Conservation (phyloP, 2,113 vertebrate genomes). For the Microtus oregoni region DNA sequence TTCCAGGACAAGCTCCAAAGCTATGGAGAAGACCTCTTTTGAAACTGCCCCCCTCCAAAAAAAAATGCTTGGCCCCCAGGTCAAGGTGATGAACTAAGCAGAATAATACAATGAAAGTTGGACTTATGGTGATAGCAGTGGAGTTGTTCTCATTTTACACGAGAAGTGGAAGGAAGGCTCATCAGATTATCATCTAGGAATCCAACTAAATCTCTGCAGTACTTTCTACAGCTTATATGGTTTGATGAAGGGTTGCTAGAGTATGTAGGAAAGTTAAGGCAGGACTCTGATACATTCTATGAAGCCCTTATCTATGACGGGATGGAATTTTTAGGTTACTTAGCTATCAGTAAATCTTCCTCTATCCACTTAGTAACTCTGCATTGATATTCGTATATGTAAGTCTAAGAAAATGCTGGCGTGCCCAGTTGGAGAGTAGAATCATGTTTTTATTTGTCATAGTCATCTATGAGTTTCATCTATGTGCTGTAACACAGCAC, state of each 20-base stretch:
- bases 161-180: too few relatives aligned
- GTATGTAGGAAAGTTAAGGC: neutral
- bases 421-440: neutral
- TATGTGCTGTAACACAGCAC: too few relatives aligned
- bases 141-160: neutral
- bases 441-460: neutral
- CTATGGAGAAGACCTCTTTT: too few relatives aligned
- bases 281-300: neutral
- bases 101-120: neutral
- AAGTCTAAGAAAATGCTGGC: neutral
- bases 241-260: neutral
- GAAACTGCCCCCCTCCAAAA: too few relatives aligned
- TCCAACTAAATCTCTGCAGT: neutral
- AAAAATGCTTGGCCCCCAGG: too few relatives aligned
- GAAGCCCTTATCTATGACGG: neutral
- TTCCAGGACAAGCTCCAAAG: too few relatives aligned
- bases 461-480: too few relatives aligned
- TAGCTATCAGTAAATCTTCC: neutral
- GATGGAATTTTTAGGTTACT: neutral
- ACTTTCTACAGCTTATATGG: too few relatives aligned
- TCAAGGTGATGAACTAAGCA: neutral
- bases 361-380: neutral
- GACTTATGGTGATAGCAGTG: accelerated
- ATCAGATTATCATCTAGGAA: too few relatives aligned
- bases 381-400: neutral